Base-by-base conservation (phyloP, 2,888 invertebrate species). In the Tinea pellionella region DNA sequence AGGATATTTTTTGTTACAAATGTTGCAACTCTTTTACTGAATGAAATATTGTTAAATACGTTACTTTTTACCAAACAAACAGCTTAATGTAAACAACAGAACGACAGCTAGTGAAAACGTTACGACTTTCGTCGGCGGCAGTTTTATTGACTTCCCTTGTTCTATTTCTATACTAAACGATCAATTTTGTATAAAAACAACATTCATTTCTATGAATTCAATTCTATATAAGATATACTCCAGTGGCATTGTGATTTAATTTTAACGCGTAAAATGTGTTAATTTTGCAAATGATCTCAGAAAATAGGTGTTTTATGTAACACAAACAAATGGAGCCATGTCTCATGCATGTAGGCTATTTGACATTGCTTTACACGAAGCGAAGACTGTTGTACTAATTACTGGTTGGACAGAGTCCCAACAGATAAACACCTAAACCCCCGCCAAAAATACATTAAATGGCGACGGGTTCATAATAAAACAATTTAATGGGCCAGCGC, bases 401-500 rank as follows among this genome's bases (percentile, higher is more conserved):
- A 84, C 80, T 75, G 73, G 74, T 86, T 87, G 86, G 86, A 84
- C 83, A 72, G 74, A 77, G 77, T 83, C 86, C 86, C 86, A 85
- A 79, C 77, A 84, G 85, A 85, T 87, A 84, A 86, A 86, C 83
- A 84, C 81, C 85, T 78, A 84, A 84, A 80, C 83, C 77, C 73
- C 83, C 76, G 83, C 86, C 84, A 84, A 87, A 87, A 87, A 87
- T 86, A 87, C 80, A 81, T 78, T 80, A 83, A 80, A 86, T 84
- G 86, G 86, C 86, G 86, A 78, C 85, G 80, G 74, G 83, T 86
- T 82, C 85, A 85, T 86, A 87, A 86, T 87, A 87, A 86, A 87
- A 86, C 86, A 84, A 86, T 87, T 86, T 87, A 87, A 87, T 86
- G 86, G 86, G 85, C 86, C 85, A 84, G 79, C 85, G 81, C 85